Evolutionary conservation across 1,140 invertebrate genomes (phyloP).

Genomic region (Drosophila insularis): DNA sequence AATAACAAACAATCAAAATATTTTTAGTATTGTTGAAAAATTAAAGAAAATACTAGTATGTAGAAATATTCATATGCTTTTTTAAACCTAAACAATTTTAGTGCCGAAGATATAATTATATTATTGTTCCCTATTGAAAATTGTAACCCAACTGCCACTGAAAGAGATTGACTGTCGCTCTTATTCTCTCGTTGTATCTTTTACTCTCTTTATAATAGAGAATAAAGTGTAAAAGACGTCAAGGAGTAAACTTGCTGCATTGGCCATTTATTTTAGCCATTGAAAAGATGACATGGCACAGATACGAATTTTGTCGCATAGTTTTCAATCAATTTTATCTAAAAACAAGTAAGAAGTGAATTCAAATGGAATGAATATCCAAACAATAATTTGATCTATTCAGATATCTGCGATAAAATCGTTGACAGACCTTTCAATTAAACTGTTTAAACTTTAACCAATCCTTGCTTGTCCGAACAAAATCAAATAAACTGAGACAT

Average conservation of each 20-base stretch:
- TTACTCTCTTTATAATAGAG: conserved; percentile 8
- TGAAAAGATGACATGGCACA: conserved; percentile 69
- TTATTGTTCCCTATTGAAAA: background rate
- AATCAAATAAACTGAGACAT: conserved; percentile 4
- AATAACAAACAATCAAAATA: too few species aligned
- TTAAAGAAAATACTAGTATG: too few species aligned
- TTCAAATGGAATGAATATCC: too few species aligned
- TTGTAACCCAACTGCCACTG: background rate
- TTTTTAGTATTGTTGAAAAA: too few species aligned
- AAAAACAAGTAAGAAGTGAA: background rate
- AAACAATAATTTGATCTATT: too few species aligned
- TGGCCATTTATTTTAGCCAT: conserved; percentile 64
- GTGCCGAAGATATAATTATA: too few species aligned
- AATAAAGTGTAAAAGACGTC: conserved; percentile 27
- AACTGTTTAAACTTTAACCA: conserved; percentile 1
- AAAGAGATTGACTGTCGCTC: background rate
- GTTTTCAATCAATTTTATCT: conserved; percentile 60
- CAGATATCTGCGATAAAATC: background rate
- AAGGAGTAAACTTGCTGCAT: conserved; percentile 35
- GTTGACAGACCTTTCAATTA: conserved; percentile 7
- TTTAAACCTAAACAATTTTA: too few species aligned
- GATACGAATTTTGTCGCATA: conserved; percentile 70
- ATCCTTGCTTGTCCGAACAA: background rate
- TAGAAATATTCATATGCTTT: too few species aligned
- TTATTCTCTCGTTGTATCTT: background rate